Evolutionary conservation across 92 coral and sea anemone genomes (phyloP).

Genomic region (Metridium senile): DNA sequence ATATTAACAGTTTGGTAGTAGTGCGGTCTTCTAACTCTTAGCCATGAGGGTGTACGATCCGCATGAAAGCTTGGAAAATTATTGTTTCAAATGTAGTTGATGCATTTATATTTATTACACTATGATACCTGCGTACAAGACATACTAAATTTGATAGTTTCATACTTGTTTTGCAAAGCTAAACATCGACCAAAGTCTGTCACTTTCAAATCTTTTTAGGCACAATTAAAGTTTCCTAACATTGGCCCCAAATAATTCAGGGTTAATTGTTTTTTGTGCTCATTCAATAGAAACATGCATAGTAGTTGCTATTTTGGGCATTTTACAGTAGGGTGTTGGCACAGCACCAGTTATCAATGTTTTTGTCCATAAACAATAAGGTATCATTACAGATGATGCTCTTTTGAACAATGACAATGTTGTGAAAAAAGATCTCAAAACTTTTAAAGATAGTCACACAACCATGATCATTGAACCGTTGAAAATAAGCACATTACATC

Average conservation of each 20-base stretch:
- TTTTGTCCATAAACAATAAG: neutral
- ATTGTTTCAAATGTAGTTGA: no score
- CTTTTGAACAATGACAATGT: slow-evolving; percentile 7
- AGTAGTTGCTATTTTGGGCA: neutral
- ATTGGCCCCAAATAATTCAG: neutral
- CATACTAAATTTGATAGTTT: neutral
- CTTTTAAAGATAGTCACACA: neutral
- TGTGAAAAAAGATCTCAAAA: neutral
- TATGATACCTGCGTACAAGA: no score
- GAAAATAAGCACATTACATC: neutral
- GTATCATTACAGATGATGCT: neutral
- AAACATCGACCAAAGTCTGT: neutral
- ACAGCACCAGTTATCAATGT: neutral
- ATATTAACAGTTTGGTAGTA: no score
- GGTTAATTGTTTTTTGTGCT: neutral
- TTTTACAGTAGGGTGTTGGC: neutral
- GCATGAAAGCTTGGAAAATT: no score
- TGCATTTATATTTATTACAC: no score
- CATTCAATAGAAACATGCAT: neutral
- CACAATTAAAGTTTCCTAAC: neutral
- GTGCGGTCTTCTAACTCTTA: no score
- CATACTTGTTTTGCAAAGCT: neutral
- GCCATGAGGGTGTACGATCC: no score
- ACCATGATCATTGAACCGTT: neutral
- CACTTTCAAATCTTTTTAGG: neutral